phyloP scores from a whole-genome alignment of 1,140 invertebrate genomes.

The Caenorhabditis tropicalis region DNA sequence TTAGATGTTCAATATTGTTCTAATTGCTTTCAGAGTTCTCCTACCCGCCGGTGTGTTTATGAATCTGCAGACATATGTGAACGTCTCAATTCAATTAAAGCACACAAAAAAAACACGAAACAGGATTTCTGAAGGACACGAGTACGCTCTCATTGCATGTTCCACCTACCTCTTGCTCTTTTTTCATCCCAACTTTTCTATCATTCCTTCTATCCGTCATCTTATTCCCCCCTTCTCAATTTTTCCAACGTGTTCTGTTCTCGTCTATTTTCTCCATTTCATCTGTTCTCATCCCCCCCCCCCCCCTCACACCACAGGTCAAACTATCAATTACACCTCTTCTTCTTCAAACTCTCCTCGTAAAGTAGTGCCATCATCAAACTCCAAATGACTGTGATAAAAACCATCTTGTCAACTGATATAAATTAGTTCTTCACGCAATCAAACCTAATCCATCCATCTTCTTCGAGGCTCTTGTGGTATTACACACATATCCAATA shows the following conservation, averaged over 20 bases:
- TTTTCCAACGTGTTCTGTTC: not conserved
- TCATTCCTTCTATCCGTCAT: constrained; percentile 27
- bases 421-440: constrained; percentile 38
- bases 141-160: not conserved
- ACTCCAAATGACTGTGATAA: not conserved
- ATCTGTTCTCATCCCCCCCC: constrained; percentile 38
- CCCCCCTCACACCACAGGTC: constrained; percentile 38
- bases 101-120: not conserved
- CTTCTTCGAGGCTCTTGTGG: constrained; percentile 41
- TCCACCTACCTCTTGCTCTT: constrained; percentile 22
- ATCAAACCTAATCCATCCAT: constrained; percentile 18
- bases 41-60: not conserved
- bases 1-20: constrained; percentile 5
- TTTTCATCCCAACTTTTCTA: not conserved
- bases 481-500: not conserved
- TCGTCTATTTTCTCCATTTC: not conserved
- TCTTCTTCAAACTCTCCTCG: not conserved
- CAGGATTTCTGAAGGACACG: not conserved
- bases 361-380: not conserved
- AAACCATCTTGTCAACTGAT: not conserved
- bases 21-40: constrained; percentile 18
- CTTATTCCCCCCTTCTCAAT: not conserved
- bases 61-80: constrained; percentile 7
- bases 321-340: constrained; percentile 35
- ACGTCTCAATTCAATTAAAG: not conserved